A percentile compares a stretch with the other conserved stretches of the same genome.
Evolutionary conservation across 2,797 vertebrate genomes (phyloP).

Genomic region (Sandelia bainsii): DNA sequence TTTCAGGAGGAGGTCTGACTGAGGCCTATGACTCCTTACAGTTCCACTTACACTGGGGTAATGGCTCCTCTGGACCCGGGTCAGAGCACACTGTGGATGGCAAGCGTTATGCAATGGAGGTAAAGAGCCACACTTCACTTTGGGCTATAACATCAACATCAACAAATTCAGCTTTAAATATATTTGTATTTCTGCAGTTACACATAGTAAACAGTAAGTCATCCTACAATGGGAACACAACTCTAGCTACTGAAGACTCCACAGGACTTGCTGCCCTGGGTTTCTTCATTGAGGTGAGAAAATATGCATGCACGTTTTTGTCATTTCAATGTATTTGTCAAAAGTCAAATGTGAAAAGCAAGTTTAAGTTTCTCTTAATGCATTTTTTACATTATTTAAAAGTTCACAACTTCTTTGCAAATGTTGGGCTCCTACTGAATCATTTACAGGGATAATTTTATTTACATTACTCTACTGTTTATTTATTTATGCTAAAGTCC

Average conservation of each 20-base stretch:
- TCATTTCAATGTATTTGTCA: no score
- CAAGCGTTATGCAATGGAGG: conserved; percentile 83
- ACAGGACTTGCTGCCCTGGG: conserved; percentile 77
- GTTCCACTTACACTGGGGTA: conserved; percentile 87
- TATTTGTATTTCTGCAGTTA: conserved; percentile 63
- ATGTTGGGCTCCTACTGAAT: background rate
- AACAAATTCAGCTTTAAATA: background rate
- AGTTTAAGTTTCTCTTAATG: no score
- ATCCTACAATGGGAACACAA: conserved; percentile 21
- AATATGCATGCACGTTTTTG: background rate
- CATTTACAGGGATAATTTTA: background rate
- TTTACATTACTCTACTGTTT: background rate
- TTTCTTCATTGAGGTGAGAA: conserved; percentile 83
- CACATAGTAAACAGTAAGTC: conserved; percentile 81
- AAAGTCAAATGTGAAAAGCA: background rate
- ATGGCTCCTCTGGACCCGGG: conserved; percentile 54
- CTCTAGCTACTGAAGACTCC: conserved; percentile 36
- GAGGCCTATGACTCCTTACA: conserved; percentile 65
- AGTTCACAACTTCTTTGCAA: background rate
- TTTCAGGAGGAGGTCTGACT: conserved; percentile 70
- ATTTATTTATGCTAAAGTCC: background rate
- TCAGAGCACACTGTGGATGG: conserved; percentile 84
- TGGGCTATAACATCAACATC: no score
- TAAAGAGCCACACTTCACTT: conserved; percentile 31
- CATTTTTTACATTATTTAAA: background rate